Evolutionary conservation across 2,888 invertebrate species (phyloP), one percentile per base, ranked within the genome.

Genomic region (Heliconius ethilla): DNA sequence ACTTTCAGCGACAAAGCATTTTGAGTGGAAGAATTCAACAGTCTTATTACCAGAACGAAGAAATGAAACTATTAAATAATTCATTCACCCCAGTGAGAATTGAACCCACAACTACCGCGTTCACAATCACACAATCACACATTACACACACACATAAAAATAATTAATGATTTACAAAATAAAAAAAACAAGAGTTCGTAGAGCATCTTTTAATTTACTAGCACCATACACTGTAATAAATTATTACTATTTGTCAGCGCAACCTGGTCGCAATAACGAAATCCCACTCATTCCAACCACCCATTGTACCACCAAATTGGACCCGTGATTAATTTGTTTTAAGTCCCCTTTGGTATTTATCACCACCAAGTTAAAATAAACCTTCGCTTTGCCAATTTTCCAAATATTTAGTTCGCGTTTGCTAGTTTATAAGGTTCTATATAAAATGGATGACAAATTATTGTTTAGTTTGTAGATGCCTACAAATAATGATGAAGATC

Each of bases 221-320:
- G 37, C 33, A 37, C 37, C 66, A 75, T 51, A 55, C 62, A 51
- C 37, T 27, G 74, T 82, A 72, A 79, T 78, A 80, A 79, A 81
- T 82, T 79, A 78, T 80, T 77, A 73, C 79, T 76, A 81, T 81
- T 81, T 81, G 81, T 82, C 83, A 81, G 55, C 63, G 77, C 66
- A 72, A 80, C 73, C 81, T 80, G 75, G 66, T 75, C 75, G 83
- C 86, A 87, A 87, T 86, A 87, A 87, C 88, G 86, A 86, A 89
- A 88, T 87, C 88, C 77, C 88, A 81, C 87, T 86, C 87, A 89
- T 86, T 86, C 88, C 88, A 82, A 83, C 85, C 78, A 75, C 76
- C 87, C 92, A 91, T 92, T 93, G 93, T 93, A 92, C 92, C 91
- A 86, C 88, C 89, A 92, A 93, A 93, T 93, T 93, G 93, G 92